Conservation (phyloP, 2,888 invertebrate genomes). For the Lymantria dispar region DNA sequence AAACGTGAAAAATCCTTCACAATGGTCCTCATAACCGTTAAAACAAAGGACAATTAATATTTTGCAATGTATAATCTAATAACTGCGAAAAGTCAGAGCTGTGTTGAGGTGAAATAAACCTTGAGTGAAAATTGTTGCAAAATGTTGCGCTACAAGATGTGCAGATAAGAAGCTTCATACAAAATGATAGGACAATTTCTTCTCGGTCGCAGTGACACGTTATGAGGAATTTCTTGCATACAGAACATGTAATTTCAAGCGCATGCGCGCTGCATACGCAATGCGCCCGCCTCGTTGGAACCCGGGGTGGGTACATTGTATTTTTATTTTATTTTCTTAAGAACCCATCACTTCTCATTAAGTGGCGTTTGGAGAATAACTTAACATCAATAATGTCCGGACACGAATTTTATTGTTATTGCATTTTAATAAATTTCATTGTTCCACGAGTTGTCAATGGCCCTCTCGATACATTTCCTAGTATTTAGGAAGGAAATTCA, state of each 20-base stretch:
- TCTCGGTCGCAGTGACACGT: constrained; percentile 43
- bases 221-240: constrained; percentile 64
- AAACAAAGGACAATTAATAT: too few species aligned
- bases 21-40: too few species aligned
- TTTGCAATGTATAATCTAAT: too few species aligned
- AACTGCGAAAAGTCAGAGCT: too few species aligned
- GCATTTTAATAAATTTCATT: constrained; percentile 81
- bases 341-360: constrained; percentile 83
- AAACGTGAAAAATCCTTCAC: too few species aligned
- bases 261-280: constrained; percentile 69
- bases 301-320: constrained; percentile 65
- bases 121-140: neutral
- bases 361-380: constrained; percentile 80
- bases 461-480: constrained; percentile 54
- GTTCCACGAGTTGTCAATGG: constrained; percentile 63
- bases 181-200: constrained; percentile 45
- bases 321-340: constrained; percentile 77
- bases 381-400: constrained; percentile 80
- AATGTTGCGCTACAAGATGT: neutral
- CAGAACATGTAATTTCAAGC: constrained; percentile 73
- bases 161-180: neutral
- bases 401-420: constrained; percentile 82
- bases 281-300: constrained; percentile 56
- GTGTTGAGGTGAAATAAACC: constrained; percentile 1
- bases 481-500: constrained; percentile 70